Base-by-base conservation (phyloP, 2,797 vertebrate genomes). In the Eulemur mongoz region DNA sequence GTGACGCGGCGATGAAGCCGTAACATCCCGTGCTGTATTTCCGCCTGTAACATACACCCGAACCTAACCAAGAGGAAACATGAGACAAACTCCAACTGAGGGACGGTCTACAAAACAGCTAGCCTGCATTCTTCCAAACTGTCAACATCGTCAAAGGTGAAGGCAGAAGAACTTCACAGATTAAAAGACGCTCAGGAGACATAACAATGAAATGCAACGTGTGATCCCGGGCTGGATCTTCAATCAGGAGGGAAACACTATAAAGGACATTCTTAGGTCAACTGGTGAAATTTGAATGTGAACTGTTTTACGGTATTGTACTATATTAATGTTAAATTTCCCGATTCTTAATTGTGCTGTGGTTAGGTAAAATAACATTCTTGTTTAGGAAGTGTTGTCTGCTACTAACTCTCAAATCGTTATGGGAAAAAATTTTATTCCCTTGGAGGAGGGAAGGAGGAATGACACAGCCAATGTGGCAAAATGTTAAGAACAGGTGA, bases 271-370 rank as follows among this genome's bases (percentile, higher is more conserved):
- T 13, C 35, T 1, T 18, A 61, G 61, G 79, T 23, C 14, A 2
- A 10, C 0, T 1, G 32, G 85, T 43, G 35, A 50, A 22, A 63
- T 11, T 0, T 10, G 27, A 22, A 35, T 0, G 15, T 12, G 43
- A 83, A 23, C 85, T 7, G n/a, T 20, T 43, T 43, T 23, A 65
- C 27, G 23, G 27, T 27, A 3, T 0, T 27, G 13, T 0, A 20
- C 20, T 5, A 4, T 18, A 17, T 40, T 23, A 2, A 15, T 0
- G 25, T 23, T 67, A 20, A 14, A 23, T 2, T 14, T n/a, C 63
- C 61, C 6, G 3, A 20, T 59, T 5, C 4, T 1, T 4, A 0
- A 8, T 5, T 1, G 2, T 1, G 20, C 52, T 1, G 5, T 25
- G 18, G 20, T 67, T 17, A 59, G 0, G 4, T 30, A 25, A n/a